phyloP scores from a whole-genome alignment of 2,797 vertebrate species.

The Hypotaenidia okinawae region DNA sequence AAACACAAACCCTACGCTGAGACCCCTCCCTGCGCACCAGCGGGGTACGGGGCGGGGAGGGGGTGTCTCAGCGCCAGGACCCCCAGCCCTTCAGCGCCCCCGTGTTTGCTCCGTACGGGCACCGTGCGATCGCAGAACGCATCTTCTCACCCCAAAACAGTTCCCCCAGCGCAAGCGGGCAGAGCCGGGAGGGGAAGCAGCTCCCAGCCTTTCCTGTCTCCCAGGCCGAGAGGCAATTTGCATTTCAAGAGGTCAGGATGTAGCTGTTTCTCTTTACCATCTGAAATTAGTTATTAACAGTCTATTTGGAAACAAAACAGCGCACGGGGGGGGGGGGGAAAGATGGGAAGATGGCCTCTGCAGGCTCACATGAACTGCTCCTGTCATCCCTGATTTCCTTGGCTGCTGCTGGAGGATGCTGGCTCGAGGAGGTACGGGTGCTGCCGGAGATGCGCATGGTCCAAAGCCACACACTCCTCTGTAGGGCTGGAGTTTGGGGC shows the following conservation, averaged over 20 bases:
- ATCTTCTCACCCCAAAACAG: not conserved
- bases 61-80: not conserved
- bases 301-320: conserved; percentile 6
- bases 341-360: conserved; percentile 6
- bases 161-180: not conserved
- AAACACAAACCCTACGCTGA: accelerated
- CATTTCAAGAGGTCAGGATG: conserved; percentile 28
- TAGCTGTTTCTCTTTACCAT: not conserved
- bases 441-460: not conserved
- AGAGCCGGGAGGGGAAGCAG: not conserved
- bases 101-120: not conserved
- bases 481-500: not conserved
- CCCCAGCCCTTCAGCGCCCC: not conserved
- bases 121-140: accelerated
- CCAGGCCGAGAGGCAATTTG: not conserved
- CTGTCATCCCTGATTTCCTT: not conserved
- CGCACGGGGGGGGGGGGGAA: accelerated
- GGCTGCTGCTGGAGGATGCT: not conserved
- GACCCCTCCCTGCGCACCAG: accelerated
- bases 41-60: not conserved
- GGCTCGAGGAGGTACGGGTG: accelerated
- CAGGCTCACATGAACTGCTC: not conserved
- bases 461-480: not conserved
- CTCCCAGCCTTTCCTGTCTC: not conserved
- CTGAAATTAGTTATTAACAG: not conserved